phyloP scores from a whole-genome alignment of 2,888 invertebrate genomes.

The Oasisia sp. region DNA sequence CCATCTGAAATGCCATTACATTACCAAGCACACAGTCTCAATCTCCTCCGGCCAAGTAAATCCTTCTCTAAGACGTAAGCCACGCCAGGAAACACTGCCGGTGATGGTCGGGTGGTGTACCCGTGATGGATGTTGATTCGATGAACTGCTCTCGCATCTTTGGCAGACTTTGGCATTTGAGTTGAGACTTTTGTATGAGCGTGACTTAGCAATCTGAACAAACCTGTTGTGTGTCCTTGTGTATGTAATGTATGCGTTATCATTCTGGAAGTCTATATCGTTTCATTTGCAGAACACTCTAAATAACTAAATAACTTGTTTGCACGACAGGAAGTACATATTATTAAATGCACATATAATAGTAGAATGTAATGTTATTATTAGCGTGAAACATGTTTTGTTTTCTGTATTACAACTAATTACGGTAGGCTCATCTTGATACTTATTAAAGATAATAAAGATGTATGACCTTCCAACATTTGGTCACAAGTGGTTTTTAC shows the following conservation, averaged over 20 bases:
- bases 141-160: background rate
- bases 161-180: background rate
- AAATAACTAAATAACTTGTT: background rate
- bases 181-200: background rate
- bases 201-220: background rate
- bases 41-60: background rate
- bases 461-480: no score
- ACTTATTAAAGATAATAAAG: background rate
- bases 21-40: background rate
- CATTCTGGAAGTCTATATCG: background rate
- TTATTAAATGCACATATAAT: no score
- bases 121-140: background rate
- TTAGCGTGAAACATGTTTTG: background rate
- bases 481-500: no score
- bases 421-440: background rate
- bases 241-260: no score
- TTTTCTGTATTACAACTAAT: background rate
- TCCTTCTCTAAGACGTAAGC: background rate
- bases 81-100: background rate
- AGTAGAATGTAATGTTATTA: background rate
- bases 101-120: background rate
- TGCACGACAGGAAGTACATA: no score
- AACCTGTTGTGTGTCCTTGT: background rate
- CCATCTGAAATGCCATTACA: background rate
- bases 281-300: background rate